These are phyloP conservation scores for Gymnocephalus cernua DNA, from an alignment of 2,113 vertebrate genomes.

Conservation along the genomic window DNA sequence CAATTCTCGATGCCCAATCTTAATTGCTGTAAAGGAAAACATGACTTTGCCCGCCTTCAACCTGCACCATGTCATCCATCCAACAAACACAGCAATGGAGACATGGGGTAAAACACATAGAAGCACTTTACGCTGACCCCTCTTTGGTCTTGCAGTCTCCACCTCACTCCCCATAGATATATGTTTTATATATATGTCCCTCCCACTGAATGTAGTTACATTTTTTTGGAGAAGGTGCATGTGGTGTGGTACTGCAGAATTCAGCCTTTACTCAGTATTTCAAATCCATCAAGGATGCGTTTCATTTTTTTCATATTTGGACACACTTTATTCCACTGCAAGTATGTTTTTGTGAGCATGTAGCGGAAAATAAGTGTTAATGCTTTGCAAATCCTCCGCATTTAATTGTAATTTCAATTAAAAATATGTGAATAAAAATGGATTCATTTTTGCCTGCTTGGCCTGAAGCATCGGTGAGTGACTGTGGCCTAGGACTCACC, in stretches of 20 bases:
- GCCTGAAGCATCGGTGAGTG: neutral
- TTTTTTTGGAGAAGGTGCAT: neutral
- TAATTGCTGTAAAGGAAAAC: neutral
- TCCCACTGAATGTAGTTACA: neutral
- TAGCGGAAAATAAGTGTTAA: neutral
- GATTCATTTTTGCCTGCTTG: neutral
- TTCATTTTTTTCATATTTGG: neutral
- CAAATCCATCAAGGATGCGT: neutral
- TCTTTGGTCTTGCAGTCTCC: neutral
- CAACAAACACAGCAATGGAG: neutral
- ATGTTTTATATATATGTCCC: too few species aligned
- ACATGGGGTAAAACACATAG: neutral
- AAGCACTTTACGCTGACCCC: neutral
- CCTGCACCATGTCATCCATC: neutral
- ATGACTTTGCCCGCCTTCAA: neutral
- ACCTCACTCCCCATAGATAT: neutral
- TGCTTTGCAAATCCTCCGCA: neutral
- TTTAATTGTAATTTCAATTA: neutral
- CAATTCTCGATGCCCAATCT: too few species aligned
- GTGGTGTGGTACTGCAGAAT: neutral
- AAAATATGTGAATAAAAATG: too few species aligned
- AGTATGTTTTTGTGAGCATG: neutral
- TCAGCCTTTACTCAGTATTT: neutral
- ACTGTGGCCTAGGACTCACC: constrained; percentile 2
- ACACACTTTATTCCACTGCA: neutral